A percentile compares a stretch with the other conserved stretches of the same genome.
phyloP scores from a whole-genome alignment of 2,113 vertebrate genomes.

The Syrmaticus mikado region DNA sequence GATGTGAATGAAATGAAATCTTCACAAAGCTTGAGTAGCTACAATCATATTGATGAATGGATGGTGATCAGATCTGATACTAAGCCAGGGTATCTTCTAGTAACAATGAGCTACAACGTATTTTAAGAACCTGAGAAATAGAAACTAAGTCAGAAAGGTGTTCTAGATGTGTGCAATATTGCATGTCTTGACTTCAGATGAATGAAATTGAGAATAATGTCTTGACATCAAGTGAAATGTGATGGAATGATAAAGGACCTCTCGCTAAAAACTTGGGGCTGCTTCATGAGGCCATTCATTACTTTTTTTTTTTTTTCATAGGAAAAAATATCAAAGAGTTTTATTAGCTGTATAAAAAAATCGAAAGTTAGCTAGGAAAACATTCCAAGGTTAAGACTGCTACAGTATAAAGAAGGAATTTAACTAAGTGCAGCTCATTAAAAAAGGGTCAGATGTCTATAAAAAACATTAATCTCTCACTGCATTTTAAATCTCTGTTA shows the following conservation, averaged over 20 bases:
- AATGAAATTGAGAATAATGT: not conserved
- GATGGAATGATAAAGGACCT: constrained; percentile 29
- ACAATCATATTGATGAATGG: not conserved
- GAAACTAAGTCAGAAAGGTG: not conserved
- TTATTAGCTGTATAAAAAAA: constrained; percentile 73
- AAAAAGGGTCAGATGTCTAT: constrained; percentile 59
- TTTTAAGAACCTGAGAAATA: not conserved
- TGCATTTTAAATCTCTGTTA: constrained; percentile 38
- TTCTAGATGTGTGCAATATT: not conserved
- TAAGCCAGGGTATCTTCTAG: not conserved
- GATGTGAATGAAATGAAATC: not conserved
- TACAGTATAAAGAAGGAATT: constrained; percentile 59
- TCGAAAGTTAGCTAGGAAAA: constrained; percentile 63
- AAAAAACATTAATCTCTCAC: constrained; percentile 54
- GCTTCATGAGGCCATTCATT: constrained; percentile 38
- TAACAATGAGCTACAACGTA: not conserved
- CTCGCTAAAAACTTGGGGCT: not conserved
- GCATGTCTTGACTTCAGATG: not conserved
- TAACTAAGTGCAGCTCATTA: constrained; percentile 47
- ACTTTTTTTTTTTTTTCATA: constrained; percentile 27
- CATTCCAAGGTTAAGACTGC: constrained; percentile 52
- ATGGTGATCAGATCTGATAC: not conserved
- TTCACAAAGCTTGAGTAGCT: not conserved
- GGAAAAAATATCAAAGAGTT: constrained; percentile 65
- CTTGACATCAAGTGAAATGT: constrained; percentile 8